phyloP scores from a whole-genome alignment of 1,140 invertebrate species.

The Laupala kohalensis region DNA sequence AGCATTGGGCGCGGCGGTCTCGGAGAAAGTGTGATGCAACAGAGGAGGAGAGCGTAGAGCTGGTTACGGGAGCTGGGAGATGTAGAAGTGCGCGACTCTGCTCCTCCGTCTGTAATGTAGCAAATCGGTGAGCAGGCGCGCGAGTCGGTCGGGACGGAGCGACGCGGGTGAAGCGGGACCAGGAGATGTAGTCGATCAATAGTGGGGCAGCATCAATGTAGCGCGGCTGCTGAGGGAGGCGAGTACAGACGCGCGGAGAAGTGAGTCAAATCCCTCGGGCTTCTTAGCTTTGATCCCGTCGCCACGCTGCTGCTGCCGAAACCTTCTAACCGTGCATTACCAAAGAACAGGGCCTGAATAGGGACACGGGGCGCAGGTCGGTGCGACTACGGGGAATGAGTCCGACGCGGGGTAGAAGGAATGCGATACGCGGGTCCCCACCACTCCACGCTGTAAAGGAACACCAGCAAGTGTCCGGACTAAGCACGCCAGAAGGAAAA shows the following conservation, averaged over 20 bases:
- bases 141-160: no score
- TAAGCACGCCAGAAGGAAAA: no score
- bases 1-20: no score
- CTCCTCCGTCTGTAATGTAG: background rate
- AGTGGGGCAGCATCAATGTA: background rate
- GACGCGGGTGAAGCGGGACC: no score
- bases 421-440: background rate
- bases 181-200: background rate
- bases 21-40: background rate
- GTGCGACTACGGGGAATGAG: background rate
- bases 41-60: background rate
- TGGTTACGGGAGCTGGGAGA: no score
- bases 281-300: background rate
- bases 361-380: background rate
- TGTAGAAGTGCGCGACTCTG: background rate
- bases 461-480: background rate
- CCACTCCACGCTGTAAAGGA: background rate
- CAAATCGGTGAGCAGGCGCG: background rate
- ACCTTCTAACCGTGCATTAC: background rate
- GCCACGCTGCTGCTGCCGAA: no score
- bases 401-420: background rate
- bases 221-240: no score
- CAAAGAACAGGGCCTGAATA: background rate
- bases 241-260: background rate
- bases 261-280: background rate